Evolutionary conservation across 2,888 invertebrate genomes (phyloP).

Genomic region (Odontocerum albicorne): DNA sequence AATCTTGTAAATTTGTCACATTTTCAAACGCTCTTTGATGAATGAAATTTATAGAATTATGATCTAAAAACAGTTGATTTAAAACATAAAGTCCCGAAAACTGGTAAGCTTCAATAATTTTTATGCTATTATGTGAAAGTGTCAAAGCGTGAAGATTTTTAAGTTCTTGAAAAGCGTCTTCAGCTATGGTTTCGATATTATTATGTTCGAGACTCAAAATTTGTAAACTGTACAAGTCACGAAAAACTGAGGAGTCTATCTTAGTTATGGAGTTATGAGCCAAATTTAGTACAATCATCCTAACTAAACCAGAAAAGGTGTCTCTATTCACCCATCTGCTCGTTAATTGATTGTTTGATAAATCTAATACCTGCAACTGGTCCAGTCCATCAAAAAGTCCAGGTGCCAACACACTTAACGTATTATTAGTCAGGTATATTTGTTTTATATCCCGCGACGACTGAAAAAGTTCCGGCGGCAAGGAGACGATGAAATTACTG

Average conservation of each 20-base stretch:
- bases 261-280: conserved; percentile 69
- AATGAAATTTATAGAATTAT: conserved; percentile 69
- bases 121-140: conserved; percentile 69
- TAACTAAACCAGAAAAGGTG: conserved; percentile 71
- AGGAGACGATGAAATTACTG: conserved; percentile 72
- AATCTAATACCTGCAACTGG: conserved; percentile 71
- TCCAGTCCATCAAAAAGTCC: conserved; percentile 71
- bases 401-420: conserved; percentile 71
- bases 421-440: conserved; percentile 75
- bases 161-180: conserved; percentile 73
- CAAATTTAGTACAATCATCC: conserved; percentile 74
- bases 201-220: conserved; percentile 75
- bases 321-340: conserved; percentile 75
- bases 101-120: conserved; percentile 66
- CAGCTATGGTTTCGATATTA: conserved; percentile 65
- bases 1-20: conserved; percentile 74
- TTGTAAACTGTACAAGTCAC: conserved; percentile 74
- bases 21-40: conserved; percentile 74
- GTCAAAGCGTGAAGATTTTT: conserved; percentile 76
- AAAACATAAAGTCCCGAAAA: conserved; percentile 73
- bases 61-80: conserved; percentile 72
- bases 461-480: conserved; percentile 75
- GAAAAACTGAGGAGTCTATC: conserved; percentile 71
- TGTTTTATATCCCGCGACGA: conserved; percentile 67
- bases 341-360: conserved; percentile 71